These are phyloP conservation scores for Siniperca obscura DNA, from an alignment of 2,797 vertebrate species.

Conservation along the genomic window DNA sequence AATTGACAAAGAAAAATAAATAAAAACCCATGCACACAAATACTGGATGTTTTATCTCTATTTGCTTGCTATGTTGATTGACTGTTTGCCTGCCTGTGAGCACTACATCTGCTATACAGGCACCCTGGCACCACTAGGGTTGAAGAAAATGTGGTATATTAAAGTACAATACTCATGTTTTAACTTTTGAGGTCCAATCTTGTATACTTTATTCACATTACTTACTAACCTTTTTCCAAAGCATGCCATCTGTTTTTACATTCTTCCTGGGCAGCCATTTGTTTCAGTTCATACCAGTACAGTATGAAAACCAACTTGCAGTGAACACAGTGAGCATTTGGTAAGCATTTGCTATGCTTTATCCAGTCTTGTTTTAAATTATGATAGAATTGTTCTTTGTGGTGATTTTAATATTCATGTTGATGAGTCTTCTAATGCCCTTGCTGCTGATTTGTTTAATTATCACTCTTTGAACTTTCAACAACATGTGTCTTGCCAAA, in stretches of 20 bases:
- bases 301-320: neutral
- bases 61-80: neutral
- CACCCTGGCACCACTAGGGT: neutral
- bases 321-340: neutral
- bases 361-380: too few species aligned
- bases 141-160: neutral
- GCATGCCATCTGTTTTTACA: neutral
- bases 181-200: neutral
- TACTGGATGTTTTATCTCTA: neutral
- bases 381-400: too few species aligned
- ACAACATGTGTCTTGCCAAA: too few species aligned
- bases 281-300: neutral
- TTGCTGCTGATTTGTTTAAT: too few species aligned
- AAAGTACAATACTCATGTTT: neutral
- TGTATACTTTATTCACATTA: neutral
- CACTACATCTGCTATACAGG: neutral
- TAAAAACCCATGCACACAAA: neutral
- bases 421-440: too few species aligned
- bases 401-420: too few species aligned
- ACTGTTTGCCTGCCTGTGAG: neutral
- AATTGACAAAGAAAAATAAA: slow-evolving; percentile 14
- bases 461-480: too few species aligned
- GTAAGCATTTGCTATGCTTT: neutral
- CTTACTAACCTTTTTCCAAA: neutral
- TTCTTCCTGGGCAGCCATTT: neutral